Percentiles rank a stretch among this genome's conserved stretches.
These are phyloP conservation scores for Abrostola triplasia DNA, from an alignment of 2,888 invertebrate genomes.

Conservation along the genomic window DNA sequence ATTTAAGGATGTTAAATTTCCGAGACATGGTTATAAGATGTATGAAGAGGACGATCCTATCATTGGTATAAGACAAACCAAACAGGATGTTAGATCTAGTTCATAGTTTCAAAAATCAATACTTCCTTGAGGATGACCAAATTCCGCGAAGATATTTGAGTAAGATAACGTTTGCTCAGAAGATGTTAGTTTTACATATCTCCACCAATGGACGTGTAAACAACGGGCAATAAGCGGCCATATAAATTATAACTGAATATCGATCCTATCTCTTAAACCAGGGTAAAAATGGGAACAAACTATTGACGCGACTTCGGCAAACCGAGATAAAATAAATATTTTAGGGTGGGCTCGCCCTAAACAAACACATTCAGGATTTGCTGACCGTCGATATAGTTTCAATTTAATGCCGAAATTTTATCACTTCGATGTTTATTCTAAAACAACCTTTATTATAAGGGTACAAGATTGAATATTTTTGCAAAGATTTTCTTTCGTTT, in stretches of 20 bases:
- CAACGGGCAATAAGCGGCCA: conserved; percentile 74
- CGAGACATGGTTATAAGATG: conserved; percentile 40
- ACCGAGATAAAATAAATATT: conserved; percentile 88
- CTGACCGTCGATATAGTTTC: conserved; percentile 88
- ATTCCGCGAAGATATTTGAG: conserved; percentile 84
- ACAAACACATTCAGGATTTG: conserved; percentile 87
- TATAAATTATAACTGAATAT: conserved; percentile 85
- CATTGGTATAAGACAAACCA: conserved; percentile 63
- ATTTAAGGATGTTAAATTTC: conserved; percentile 33
- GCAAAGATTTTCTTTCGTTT: conserved; percentile 45
- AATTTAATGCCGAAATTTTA: conserved; percentile 87
- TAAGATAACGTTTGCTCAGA: conserved; percentile 82
- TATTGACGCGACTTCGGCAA: conserved; percentile 87
- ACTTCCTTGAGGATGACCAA: conserved; percentile 69
- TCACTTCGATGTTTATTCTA: conserved; percentile 68
- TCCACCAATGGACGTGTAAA: conserved; percentile 73
- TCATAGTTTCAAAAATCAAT: conserved; percentile 77
- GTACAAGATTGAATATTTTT: conserved; percentile 58
- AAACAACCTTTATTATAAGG: conserved; percentile 65
- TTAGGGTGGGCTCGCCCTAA: conserved; percentile 88
- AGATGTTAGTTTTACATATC: conserved; percentile 85
- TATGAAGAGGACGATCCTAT: conserved; percentile 49
- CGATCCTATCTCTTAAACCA: conserved; percentile 81
- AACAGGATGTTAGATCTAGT: conserved; percentile 73
- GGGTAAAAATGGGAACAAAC: conserved; percentile 85